These are phyloP conservation scores for Presbytis comata DNA, from an alignment of 2,797 vertebrate species.

Conservation along the genomic window DNA sequence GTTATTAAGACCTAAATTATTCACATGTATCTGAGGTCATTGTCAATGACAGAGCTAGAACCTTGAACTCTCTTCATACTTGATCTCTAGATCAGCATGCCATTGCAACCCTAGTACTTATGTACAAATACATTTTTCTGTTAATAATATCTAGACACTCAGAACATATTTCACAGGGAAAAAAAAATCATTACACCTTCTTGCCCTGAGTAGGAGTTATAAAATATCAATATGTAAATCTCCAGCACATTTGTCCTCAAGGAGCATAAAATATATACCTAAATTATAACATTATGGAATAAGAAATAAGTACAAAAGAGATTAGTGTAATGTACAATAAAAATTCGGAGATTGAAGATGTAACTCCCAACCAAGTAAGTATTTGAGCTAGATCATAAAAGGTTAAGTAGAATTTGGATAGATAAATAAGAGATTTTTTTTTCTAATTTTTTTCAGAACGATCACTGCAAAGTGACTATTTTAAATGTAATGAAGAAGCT, in stretches of 20 bases:
- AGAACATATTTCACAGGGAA: not conserved
- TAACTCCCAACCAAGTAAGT: not conserved
- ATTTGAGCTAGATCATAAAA: conserved; percentile 5
- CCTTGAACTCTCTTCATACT: not conserved
- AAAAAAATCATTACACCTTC: not conserved
- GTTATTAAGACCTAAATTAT: not conserved
- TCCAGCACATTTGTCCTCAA: conserved; percentile 5
- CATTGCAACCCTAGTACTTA: not conserved
- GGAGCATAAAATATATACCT: not conserved
- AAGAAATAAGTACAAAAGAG: conserved; percentile 18
- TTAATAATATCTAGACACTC: not conserved
- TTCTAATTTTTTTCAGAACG: conserved; percentile 79
- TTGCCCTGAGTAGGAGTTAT: not conserved
- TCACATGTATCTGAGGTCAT: not conserved
- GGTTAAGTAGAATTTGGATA: not conserved
- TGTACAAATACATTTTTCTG: not conserved
- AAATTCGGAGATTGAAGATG: conserved; percentile 1
- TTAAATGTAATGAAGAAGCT: conserved; percentile 84
- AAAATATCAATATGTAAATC: not conserved
- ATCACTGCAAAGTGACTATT: conserved; percentile 82
- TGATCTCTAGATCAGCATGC: not conserved
- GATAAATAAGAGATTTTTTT: conserved; percentile 38
- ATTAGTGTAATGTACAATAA: not conserved
- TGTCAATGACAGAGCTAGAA: not conserved
- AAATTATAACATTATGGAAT: not conserved